A percentile compares a stretch with the other conserved stretches of the same genome.
Evolutionary conservation across 2,888 invertebrate genomes (phyloP).

Genomic region (Xylocampa areola): DNA sequence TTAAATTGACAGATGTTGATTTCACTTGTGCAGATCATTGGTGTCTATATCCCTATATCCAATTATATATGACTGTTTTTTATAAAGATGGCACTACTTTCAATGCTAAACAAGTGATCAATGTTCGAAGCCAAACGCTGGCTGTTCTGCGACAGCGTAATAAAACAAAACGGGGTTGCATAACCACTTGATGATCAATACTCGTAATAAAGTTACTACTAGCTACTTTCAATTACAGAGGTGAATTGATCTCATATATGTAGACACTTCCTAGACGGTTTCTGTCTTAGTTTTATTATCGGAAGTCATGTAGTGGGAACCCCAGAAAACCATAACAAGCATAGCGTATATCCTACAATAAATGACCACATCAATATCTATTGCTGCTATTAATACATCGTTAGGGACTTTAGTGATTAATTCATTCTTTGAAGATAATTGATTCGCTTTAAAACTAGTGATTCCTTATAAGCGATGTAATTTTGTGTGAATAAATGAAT

Average conservation of each 20-base stretch:
- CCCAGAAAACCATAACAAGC: background rate
- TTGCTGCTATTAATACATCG: background rate
- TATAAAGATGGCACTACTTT: background rate
- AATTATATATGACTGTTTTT: no score
- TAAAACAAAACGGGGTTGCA: slow-evolving; percentile 27
- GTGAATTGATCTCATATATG: slow-evolving; percentile 53
- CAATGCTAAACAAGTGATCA: background rate
- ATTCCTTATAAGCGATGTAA: background rate
- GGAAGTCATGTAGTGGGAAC: background rate
- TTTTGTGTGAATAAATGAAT: slow-evolving; percentile 6
- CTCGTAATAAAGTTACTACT: slow-evolving; percentile 17
- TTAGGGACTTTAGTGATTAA: background rate
- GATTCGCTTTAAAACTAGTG: background rate
- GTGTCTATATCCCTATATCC: background rate
- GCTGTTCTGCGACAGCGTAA: background rate
- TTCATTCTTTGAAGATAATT: background rate
- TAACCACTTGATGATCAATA: slow-evolving; percentile 43
- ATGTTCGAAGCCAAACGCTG: background rate
- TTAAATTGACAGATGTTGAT: slow-evolving; percentile 1
- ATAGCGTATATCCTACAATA: background rate
- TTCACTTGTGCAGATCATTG: slow-evolving; percentile 1
- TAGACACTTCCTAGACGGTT: slow-evolving; percentile 61
- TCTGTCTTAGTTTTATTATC: slow-evolving; percentile 11
- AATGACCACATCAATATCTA: background rate
- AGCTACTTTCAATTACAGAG: slow-evolving; percentile 47